Evolutionary conservation across 2,113 vertebrate species (phyloP).

Genomic region (Strix uralensis): DNA sequence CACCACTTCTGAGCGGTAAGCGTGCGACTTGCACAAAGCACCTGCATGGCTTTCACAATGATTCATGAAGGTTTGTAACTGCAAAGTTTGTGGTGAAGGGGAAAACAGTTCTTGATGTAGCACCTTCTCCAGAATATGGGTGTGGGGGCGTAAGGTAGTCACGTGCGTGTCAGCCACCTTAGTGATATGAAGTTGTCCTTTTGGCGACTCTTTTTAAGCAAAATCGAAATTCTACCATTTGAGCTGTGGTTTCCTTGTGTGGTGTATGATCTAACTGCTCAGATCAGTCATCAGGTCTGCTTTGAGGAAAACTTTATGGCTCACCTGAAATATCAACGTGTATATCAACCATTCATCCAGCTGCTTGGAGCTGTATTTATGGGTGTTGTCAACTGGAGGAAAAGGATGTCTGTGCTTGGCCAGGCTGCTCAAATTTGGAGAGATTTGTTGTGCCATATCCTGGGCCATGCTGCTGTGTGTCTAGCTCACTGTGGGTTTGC

Average conservation of each 20-base stretch:
- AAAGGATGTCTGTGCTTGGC: not conserved
- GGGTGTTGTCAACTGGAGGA: not conserved
- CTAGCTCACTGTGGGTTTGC: rapidly evolving
- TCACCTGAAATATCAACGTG: not conserved
- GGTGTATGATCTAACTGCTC: not conserved
- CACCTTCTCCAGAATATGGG: not conserved
- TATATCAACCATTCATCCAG: not conserved
- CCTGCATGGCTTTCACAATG: rapidly evolving
- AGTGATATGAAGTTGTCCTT: not conserved
- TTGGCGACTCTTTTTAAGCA: rapidly evolving
- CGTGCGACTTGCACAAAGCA: rapidly evolving
- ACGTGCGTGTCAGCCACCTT: not conserved
- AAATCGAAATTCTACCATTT: not conserved
- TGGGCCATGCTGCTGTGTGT: not conserved
- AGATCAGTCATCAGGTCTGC: not conserved
- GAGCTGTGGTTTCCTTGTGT: not conserved
- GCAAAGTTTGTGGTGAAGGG: not conserved
- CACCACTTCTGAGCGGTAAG: rapidly evolving
- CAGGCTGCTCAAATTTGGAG: not conserved
- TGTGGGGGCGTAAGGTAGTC: rapidly evolving
- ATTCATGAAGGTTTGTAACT: not conserved
- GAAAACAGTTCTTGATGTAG: not conserved
- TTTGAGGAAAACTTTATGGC: not conserved
- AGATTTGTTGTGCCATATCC: not conserved
- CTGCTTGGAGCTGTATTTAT: not conserved